phyloP scores from a whole-genome alignment of 2,888 invertebrate genomes.

The Nomada ferruginata region DNA sequence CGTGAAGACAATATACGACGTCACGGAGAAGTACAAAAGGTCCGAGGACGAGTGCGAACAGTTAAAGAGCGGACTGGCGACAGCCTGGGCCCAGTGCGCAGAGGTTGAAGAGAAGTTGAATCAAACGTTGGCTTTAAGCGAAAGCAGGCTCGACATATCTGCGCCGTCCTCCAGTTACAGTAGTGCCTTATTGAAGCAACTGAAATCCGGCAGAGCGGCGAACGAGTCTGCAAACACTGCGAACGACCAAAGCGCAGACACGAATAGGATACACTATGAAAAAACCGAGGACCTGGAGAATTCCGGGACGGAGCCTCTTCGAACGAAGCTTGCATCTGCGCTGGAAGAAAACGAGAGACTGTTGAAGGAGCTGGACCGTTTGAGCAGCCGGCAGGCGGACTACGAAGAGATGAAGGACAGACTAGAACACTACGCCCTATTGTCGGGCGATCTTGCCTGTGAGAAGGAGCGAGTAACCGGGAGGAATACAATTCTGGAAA shows the following conservation, averaged over 20 bases:
- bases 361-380: slow-evolving; percentile 58
- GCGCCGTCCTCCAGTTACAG: slow-evolving; percentile 32
- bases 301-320: slow-evolving; percentile 12
- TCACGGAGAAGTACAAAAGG: slow-evolving; percentile 68
- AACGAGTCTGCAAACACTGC: slow-evolving; percentile 31
- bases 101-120: slow-evolving; percentile 78
- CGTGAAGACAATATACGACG: slow-evolving; percentile 65
- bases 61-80: slow-evolving; percentile 76
- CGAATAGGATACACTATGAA: slow-evolving; percentile 18
- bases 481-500: slow-evolving; percentile 68
- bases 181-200: slow-evolving; percentile 32
- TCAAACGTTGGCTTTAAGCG: slow-evolving; percentile 71
- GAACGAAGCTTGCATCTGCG: slow-evolving; percentile 24
- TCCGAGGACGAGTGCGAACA: slow-evolving; percentile 76
- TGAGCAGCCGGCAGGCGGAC: slow-evolving; percentile 65
- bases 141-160: slow-evolving; percentile 69
- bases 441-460: slow-evolving; percentile 55
- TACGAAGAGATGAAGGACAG: slow-evolving; percentile 73
- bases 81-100: slow-evolving; percentile 81
- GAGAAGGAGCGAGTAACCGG: slow-evolving; percentile 67
- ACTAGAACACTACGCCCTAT: slow-evolving; percentile 56
- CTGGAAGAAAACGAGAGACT: slow-evolving; percentile 61
- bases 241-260: slow-evolving; percentile 26
- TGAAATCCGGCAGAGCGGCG: not conserved
- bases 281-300: slow-evolving; percentile 30